Base-by-base conservation (phyloP, 1,140 invertebrate species). In the Argopecten irradians region DNA sequence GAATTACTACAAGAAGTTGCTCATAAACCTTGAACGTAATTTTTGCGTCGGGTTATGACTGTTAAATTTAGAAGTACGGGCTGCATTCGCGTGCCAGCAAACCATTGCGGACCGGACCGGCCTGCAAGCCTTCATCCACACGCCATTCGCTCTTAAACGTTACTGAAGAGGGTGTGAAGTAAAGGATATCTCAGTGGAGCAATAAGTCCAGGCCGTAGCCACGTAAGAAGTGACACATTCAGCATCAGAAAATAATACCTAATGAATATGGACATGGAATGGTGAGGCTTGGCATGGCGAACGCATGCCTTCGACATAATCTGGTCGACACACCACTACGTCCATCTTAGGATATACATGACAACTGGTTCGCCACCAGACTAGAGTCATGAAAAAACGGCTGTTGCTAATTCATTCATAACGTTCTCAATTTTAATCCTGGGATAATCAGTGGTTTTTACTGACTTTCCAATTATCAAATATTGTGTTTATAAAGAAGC, bases 191-290 rank as follows among this genome's bases (percentile, higher is more conserved):
- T 71, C 55, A 16, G 11, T 71, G 55, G 55, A 71, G 22, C n/a
- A 28, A 71, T 71, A 71, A 71, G 55, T 71, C 55, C 55, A 71
- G 55, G 22, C 55, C 55, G 55, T 71, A n/a, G 55, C 16, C 55
- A 71, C 16, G 55, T 71, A 71, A 71, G 55, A 71, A 71, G 22
- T 71, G 55, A 71, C 55, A 71, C 55, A 71, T 71, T 28, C 55
- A 28, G 55, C 55, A 71, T 71, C 55, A 71, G 55, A 71, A 71
- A 71, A n/a, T 71, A 71, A 71, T 71, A 28, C 55, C 55, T 71
- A 71, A 71, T 71, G 55, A 71, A 71, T 71, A 71, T 71, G 55
- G 55, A 71, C 55, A 71, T 71, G 55, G 55, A 71, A 71, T 71
- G 55, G 55, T 28, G 55, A 71, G 28, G 55, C 28, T 71, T 71